phyloP scores from a whole-genome alignment of 37 sponge, comb jelly and placozoan genomes.

The Halichondria panicea region DNA sequence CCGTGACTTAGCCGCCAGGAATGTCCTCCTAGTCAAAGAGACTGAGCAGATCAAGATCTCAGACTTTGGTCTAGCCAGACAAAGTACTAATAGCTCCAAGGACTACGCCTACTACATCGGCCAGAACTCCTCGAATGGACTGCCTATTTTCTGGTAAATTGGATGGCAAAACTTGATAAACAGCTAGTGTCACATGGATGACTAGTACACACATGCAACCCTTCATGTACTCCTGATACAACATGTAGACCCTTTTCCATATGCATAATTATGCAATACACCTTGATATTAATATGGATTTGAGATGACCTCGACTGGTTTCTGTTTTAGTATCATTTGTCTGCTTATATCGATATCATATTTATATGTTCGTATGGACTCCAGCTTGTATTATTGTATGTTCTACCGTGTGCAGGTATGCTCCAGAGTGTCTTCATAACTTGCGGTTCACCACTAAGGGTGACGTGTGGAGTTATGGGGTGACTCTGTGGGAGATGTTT shows the following conservation, averaged over 20 bases:
- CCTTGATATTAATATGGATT: too few relatives aligned
- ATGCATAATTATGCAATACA: too few relatives aligned
- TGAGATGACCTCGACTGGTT: too few relatives aligned
- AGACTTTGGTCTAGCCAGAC: constrained; percentile 72
- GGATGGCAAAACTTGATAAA: neutral
- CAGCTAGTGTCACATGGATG: too few relatives aligned
- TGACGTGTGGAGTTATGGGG: constrained; percentile 75
- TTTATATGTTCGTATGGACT: too few relatives aligned
- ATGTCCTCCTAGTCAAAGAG: constrained; percentile 48
- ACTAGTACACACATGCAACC: too few relatives aligned
- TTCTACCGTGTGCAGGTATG: too few relatives aligned
- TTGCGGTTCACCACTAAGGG: constrained; percentile 41
- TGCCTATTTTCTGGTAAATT: constrained; percentile 65
- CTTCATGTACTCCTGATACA: too few relatives aligned
- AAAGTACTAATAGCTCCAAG: constrained; percentile 9
- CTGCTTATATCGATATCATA: too few relatives aligned
- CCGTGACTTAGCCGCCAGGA: constrained; percentile 73
- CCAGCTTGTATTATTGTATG: too few relatives aligned
- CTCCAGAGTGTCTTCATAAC: constrained; percentile 62
- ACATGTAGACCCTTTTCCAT: too few relatives aligned
- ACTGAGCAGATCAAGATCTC: constrained; percentile 63
- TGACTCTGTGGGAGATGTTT: constrained; percentile 72
- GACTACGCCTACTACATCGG: constrained; percentile 38
- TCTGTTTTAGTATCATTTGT: too few relatives aligned
- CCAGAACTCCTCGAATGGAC: neutral